Evolutionary conservation across 2,113 vertebrate species (phyloP).

Genomic region (Platycercus adscitus): DNA sequence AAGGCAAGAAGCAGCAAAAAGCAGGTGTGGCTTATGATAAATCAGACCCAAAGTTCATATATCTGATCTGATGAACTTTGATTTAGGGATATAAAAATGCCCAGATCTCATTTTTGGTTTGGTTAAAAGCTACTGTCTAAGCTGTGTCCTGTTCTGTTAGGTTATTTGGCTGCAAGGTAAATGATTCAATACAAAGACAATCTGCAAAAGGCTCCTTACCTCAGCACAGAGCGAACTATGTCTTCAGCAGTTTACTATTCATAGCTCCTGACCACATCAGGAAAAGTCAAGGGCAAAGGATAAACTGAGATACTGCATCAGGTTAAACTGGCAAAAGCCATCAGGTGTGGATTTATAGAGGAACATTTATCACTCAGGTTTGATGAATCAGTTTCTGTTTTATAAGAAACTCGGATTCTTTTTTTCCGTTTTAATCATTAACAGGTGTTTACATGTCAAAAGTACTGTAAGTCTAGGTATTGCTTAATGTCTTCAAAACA

Average conservation of each 20-base stretch:
- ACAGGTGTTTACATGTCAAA: neutral
- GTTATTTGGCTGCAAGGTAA: neutral
- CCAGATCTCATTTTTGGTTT: neutral
- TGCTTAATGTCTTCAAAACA: neutral
- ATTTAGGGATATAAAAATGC: neutral
- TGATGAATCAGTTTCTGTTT: neutral
- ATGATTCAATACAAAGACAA: neutral
- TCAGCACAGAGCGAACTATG: neutral
- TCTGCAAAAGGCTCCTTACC: neutral
- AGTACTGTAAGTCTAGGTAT: neutral
- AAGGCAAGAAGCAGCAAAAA: neutral
- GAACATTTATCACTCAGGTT: neutral
- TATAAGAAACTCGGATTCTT: neutral
- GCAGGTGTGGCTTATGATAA: neutral
- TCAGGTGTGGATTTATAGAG: neutral
- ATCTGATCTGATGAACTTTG: neutral
- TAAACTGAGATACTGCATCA: neutral
- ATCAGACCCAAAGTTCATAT: fast-evolving
- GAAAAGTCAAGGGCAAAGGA: neutral
- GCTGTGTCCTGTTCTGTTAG: neutral
- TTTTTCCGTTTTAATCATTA: neutral
- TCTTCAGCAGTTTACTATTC: neutral
- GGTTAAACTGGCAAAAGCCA: neutral
- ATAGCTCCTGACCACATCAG: neutral
- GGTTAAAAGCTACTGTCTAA: neutral